Conservation (phyloP, 1,140 invertebrate genomes). For the Drosophila obscura region DNA sequence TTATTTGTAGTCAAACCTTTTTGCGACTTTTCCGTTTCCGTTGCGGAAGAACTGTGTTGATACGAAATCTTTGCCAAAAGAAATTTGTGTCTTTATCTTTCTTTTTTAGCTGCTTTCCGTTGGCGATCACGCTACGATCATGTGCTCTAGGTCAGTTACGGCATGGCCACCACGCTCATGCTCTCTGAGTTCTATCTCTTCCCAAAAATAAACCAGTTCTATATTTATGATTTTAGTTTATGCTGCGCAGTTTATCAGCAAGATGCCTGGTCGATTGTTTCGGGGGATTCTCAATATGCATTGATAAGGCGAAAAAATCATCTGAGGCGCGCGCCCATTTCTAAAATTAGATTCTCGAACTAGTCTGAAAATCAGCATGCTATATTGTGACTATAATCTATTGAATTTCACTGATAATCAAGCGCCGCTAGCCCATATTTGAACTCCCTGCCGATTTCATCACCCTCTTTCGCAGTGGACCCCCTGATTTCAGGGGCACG, state of each 20-base stretch:
- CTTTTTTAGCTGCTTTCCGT: neutral
- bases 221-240: constrained; percentile 75
- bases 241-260: constrained; percentile 75
- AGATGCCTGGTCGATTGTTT: constrained; percentile 4
- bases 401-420: constrained; percentile 40
- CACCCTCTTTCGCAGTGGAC: constrained; percentile 38
- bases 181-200: constrained; percentile 18
- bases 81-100: neutral
- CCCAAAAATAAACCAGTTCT: constrained; percentile 74
- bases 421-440: constrained; percentile 35
- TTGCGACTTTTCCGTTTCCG: constrained; percentile 33
- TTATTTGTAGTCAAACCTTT: constrained; percentile 14
- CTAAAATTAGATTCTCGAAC: constrained; percentile 63
- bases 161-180: constrained; percentile 41
- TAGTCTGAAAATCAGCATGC: constrained; percentile 15
- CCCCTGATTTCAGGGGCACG: constrained; percentile 20
- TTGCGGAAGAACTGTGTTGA: constrained; percentile 23
- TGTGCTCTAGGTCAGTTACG: constrained; percentile 79
- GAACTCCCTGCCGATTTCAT: constrained; percentile 47
- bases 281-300: constrained; percentile 26
- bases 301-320: constrained; percentile 49
- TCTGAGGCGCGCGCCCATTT: constrained; percentile 57
- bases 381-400: constrained; percentile 23
- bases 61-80: constrained; percentile 20
- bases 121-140: constrained; percentile 70